Evolutionary conservation across 2,113 vertebrate species (phyloP), one percentile per base, ranked within the genome.

Genomic region (Cynoglossus semilaevis): DNA sequence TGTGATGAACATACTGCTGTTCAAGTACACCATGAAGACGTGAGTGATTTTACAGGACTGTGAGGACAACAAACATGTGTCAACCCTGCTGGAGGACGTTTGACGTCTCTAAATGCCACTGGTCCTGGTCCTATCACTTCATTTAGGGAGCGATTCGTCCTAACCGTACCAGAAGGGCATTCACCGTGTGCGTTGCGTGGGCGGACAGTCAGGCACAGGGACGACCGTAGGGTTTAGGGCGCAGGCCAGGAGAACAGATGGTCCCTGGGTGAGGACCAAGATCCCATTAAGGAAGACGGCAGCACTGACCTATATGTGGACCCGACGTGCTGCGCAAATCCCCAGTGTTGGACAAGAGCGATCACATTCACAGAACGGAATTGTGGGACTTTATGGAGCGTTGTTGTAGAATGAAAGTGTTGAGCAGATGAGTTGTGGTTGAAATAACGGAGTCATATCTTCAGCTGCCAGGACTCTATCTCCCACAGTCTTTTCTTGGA

Each of bases 251-350:
- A 50, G 80, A 87, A 82, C 87, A 88, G 85, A 87, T 88, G 87
- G 85, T 85, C 82, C 66, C 57, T 69, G 75, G 85, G 83, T 80
- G 69, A 82, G 80, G 77, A 73, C 85, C 71, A 83, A 86, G 87
- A 83, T 85, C 79, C 75, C 87, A 88, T 86, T 88, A 88, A 88
- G 82, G 85, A 86, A 82, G 77, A 87, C 83, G 80, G 82, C 80
- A 76, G 83, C 73, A 46, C 73, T 85, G 87, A 86, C 85, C 85
- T 86, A 88, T 85, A 86, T 87, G 71, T 75, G 70, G 77, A 79
- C 69, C 50, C 49, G 67, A 59, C 74, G 65, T 72, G 74, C 66
- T 19, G 58, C 35, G 79, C 60, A 78, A 80, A 83, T 76, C 71
- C 70, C 70, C 37, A 19, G 63, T 59, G 74, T 75, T 47, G 62